Base-by-base conservation (phyloP, 1,140 invertebrate species). In the Marisa cornuarietis region DNA sequence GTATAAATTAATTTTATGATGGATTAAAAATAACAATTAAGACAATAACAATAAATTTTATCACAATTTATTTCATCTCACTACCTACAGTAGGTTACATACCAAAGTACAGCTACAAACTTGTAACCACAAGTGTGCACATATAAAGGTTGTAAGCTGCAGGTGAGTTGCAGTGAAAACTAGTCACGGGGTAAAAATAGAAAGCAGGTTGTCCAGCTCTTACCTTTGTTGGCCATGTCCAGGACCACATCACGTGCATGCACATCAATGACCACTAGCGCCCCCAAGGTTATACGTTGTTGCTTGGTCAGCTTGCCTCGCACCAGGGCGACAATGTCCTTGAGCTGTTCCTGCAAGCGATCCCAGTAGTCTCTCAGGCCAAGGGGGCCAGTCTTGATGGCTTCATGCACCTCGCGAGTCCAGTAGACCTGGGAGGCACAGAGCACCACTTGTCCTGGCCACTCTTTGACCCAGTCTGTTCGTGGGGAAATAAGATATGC, bases 361-460 rank as follows among this genome's bases (percentile, higher is more conserved):
- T 88, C 83, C 65, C 82, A 84, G 83, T 90, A 91, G 51, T 89
- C 87, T n/a, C 75, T 81, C 22, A 91, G 85, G 18, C 89, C 88
- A 61, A 85, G 81, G 0, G 87, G 83, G 42, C 87, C 89, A 52
- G 82, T 80, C 52, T 84, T 75, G 71, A 91, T 89, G 13, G 87
- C 87, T 31, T 91, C 90, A 52, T 91, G 90, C 13, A 91, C 88
- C 76, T 92, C 91, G 22, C 79, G 79, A 2, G 91, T 92, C 91
- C 91, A 92, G 82, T 87, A 91, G 14, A 90, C 90, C 85, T 91
- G 91, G 6, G 91, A 91, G 10, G 88, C 90, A 85, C 90, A 91
- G 71, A 92, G 81, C 1, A 92, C 90, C 49, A 91, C 88, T 82
- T 92, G 91, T 13, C 91, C 91, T 13, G 91, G 91, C 91, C 91